phyloP scores from a whole-genome alignment of 1,140 invertebrate genomes.

The Diachasmimorpha longicaudata region DNA sequence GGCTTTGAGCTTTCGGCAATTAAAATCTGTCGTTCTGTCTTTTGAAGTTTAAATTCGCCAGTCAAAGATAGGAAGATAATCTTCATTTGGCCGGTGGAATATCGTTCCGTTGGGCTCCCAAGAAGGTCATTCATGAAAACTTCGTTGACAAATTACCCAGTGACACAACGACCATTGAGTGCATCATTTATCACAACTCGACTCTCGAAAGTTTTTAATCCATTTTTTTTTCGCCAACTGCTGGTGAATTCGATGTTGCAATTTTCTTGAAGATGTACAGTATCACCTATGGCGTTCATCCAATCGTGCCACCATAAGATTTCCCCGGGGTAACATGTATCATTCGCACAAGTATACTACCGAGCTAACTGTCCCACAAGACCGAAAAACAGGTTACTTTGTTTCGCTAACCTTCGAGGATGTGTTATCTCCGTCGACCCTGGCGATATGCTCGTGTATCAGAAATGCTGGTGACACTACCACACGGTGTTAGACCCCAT shows the following conservation, averaged over 20 bases:
- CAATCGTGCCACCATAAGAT: slow-evolving; percentile 48
- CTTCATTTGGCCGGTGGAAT: background rate
- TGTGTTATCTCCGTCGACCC: background rate
- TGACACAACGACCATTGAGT: too few relatives aligned
- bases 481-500: background rate
- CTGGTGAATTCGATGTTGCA: background rate
- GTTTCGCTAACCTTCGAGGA: slow-evolving; percentile 3
- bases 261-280: background rate
- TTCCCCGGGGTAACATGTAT: slow-evolving; percentile 57
- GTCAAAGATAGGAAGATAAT: background rate
- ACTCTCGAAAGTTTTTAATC: background rate
- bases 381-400: slow-evolving; percentile 23
- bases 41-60: background rate
- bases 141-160: background rate
- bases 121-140: background rate
- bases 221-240: background rate
- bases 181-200: background rate
- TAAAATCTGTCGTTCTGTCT: background rate
- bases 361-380: slow-evolving; percentile 28
- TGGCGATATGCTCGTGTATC: background rate
- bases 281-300: slow-evolving; percentile 16
- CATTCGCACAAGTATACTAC: slow-evolving; percentile 41
- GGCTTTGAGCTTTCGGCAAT: background rate
- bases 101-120: background rate
- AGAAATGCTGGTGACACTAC: background rate